These are phyloP conservation scores for Malacoraja senta DNA, from an alignment of 2,797 vertebrate genomes.

Conservation along the genomic window DNA sequence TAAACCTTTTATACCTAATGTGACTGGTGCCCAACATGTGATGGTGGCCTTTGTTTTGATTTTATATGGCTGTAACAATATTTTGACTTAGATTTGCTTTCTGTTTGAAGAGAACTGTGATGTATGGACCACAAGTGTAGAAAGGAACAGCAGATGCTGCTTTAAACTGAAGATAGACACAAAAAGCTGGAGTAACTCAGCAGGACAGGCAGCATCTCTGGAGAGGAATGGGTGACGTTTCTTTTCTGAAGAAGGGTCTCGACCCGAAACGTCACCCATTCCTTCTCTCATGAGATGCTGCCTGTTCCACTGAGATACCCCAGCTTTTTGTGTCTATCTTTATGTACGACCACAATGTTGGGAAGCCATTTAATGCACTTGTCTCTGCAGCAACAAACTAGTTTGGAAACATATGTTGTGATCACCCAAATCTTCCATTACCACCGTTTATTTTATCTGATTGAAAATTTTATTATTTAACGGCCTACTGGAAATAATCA, in stretches of 20 bases:
- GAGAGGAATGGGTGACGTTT: no score
- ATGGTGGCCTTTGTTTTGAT: conserved; percentile 18
- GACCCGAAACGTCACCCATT: no score
- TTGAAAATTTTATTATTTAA: not conserved
- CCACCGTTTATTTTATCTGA: not conserved
- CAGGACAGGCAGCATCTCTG: no score
- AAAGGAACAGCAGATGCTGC: no score
- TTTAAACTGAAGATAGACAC: no score
- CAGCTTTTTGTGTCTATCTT: no score
- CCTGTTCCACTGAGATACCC: no score
- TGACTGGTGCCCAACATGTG: conserved; percentile 31
- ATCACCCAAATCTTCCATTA: not conserved
- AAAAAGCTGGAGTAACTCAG: no score
- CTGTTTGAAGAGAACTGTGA: not conserved
- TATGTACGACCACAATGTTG: not conserved
- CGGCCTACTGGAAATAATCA: not conserved
- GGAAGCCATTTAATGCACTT: not conserved
- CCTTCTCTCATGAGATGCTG: no score
- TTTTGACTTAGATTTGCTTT: conserved; percentile 33
- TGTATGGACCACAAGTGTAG: not conserved
- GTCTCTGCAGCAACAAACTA: not conserved
- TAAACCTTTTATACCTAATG: conserved; percentile 32
- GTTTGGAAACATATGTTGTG: not conserved
- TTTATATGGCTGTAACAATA: conserved; percentile 8
- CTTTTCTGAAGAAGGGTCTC: no score